Evolutionary conservation across 2,797 vertebrate species (phyloP), one percentile per base, ranked within the genome.

Genomic region (Nasua narica): DNA sequence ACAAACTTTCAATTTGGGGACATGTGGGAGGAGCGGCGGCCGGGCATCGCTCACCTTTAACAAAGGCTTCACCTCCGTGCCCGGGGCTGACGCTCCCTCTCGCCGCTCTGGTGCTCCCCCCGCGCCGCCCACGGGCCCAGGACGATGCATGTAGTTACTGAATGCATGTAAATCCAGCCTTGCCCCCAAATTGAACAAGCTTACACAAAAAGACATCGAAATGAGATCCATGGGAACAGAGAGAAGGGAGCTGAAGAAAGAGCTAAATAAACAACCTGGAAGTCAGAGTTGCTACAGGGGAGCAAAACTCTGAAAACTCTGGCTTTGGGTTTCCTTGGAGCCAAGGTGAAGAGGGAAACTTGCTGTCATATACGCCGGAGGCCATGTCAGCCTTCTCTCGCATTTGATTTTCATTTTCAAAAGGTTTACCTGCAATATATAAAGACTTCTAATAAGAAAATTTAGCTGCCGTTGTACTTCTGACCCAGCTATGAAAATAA

Each of bases 1-100:
- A 97, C 97, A 97, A 97, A 98, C 98, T 97, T 91, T 96, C 98
- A 96, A 95, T 94, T 67, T 95, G 79, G 97, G 91, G 97, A 78
- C 54, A 7, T 5, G 91, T 6, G 77, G 93, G 93, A 52, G 35
- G 93, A 10, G 74, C 12, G 0, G 86, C 1, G 8, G 48, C 52
- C 18, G 1, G 91, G 93, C 67, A 43, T 0, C 0, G 65, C 87
- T 92, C 92, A 96, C 96, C 91, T 96, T 72, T 32, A 67, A 89
- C 94, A 56, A 70, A 97, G 96, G 81, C 90, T 54, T 21, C 2
- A 0, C 37, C 69, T 58, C 81, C 2, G 19, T 4, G 35, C 89
- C 15, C 0, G 0, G 37, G 35, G 67, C 90, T 15, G 56, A 16
- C 2, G 0, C 7, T 14, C 18, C n/a, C 77, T 4, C 72, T 19